Evolutionary conservation across 2,113 vertebrate species (phyloP).

Genomic region (Ochotona curzoniae): DNA sequence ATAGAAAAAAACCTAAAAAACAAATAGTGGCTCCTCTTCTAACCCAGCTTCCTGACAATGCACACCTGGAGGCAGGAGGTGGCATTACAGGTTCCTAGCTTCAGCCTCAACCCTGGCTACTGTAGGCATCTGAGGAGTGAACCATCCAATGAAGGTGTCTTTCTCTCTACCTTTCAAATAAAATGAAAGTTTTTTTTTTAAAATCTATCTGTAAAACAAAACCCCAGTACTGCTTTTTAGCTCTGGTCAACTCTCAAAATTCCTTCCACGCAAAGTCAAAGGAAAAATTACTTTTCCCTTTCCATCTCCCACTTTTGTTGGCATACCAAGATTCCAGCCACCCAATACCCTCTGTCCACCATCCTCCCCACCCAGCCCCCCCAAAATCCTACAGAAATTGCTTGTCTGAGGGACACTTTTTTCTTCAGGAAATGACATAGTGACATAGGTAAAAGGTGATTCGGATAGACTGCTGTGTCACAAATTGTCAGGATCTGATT

Average conservation of each 20-base stretch:
- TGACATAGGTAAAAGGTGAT: slow-evolving; percentile 94
- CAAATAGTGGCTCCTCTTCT: no score
- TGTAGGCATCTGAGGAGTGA: no score
- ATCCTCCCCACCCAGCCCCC: not conserved
- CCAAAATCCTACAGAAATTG: slow-evolving; percentile 80
- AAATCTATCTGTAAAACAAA: slow-evolving; percentile 64
- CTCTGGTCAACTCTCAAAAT: slow-evolving; percentile 74
- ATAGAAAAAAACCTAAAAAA: no score
- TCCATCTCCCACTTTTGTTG: slow-evolving; percentile 18
- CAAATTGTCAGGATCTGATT: slow-evolving; percentile 96
- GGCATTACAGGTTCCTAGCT: no score
- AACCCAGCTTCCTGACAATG: no score
- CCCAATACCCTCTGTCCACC: no score
- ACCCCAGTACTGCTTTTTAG: slow-evolving; percentile 7
- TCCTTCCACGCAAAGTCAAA: slow-evolving; percentile 76
- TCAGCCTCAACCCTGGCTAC: no score
- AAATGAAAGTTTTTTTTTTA: not conserved
- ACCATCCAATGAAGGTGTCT: no score
- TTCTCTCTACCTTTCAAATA: no score
- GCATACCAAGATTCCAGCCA: slow-evolving; percentile 55
- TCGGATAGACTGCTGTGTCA: slow-evolving; percentile 94
- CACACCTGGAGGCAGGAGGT: no score
- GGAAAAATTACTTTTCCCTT: slow-evolving; percentile 65
- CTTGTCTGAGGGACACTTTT: slow-evolving; percentile 89
- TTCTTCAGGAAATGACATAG: slow-evolving; percentile 91